Base-by-base conservation (phyloP, 2,797 vertebrate species). In the Tenualosa thibaudeaui region DNA sequence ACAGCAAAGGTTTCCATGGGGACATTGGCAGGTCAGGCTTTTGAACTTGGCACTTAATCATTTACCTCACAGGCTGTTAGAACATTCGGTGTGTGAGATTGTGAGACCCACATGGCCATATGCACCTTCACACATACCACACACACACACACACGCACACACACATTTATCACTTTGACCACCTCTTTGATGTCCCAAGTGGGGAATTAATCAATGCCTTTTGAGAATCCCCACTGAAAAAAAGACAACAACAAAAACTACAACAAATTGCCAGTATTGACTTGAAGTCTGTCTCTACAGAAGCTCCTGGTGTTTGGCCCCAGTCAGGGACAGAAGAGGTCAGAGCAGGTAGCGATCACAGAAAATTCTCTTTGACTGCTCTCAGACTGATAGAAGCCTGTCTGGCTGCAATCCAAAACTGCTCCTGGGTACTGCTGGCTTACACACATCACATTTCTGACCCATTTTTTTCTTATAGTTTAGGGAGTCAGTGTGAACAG, bases 1-100 rank as follows among this genome's bases (percentile, higher is more conserved):
- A 89, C 90, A 90, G 91, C 91, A 89, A 92, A 91, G 91, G 89
- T 89, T 90, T 94, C 92, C 90, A 50, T 87, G 75, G 92, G 90
- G 93, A 92, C 84, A 85, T 89, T 88, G 88, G 86, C 50, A 90
- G 92, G 92, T 94, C 92, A 88, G 3, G 82, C 91, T 91, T 93
- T 91, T 92, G 91, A 92, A 87, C 85, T 84, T 65, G 19, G 22
- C 82, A 84, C 87, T 89, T 87, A 86, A 87, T 87, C 88, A 91
- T 90, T 90, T 88, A 87, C 85, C 87, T 85, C 17, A 86, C 89
- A 87, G 86, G 82, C 85, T 88, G 84, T 84, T 87, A 88, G 83
- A 89, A 71, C 37, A 85, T 91, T 88, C 88, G 83, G 81, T 84
- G 54, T 43, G 82, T 78, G 84, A 62, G 68, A 49, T 60, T 85